Conservation (phyloP, 2,113 vertebrate species). For the Tetraodon nigroviridis region DNA sequence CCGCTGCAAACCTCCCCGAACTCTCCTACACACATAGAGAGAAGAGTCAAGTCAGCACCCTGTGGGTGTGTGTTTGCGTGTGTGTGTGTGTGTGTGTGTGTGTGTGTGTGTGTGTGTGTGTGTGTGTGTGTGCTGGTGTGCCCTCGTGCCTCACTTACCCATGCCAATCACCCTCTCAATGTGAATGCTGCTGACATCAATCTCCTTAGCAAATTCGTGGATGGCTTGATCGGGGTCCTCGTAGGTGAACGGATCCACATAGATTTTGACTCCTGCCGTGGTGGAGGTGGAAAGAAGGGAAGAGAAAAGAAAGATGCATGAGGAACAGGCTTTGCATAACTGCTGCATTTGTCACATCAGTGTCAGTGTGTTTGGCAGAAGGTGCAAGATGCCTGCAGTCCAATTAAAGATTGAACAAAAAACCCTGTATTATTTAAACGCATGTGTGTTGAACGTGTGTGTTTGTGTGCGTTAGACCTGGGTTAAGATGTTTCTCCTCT, state of each 20-base stretch:
- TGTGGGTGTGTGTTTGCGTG: conserved; percentile 31
- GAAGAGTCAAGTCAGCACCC: conserved; percentile 41
- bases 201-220: conserved; percentile 80
- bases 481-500: conserved; percentile 96
- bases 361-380: conserved; percentile 33
- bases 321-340: conserved; percentile 45
- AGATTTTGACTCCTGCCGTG: conserved; percentile 89
- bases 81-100: conserved; percentile 19
- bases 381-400: conserved; percentile 27
- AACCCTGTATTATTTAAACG: not conserved
- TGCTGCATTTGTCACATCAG: conserved; percentile 53
- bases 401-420: conserved; percentile 1
- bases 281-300: not conserved
- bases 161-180: conserved; percentile 99
- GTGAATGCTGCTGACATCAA: conserved; percentile 94
- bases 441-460: not conserved
- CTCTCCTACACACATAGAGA: conserved; percentile 61
- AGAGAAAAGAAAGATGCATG: conserved; percentile 13
- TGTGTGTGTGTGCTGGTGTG: conserved; percentile 19
- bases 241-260: conserved; percentile 78
- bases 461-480: conserved; percentile 77
- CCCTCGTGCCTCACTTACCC: conserved; percentile 75
- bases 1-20: conserved; percentile 77
- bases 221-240: conserved; percentile 78
- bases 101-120: conserved; percentile 28